Evolutionary conservation across 2,113 vertebrate species (phyloP).

Genomic region (Psilopsiagon aurifrons): DNA sequence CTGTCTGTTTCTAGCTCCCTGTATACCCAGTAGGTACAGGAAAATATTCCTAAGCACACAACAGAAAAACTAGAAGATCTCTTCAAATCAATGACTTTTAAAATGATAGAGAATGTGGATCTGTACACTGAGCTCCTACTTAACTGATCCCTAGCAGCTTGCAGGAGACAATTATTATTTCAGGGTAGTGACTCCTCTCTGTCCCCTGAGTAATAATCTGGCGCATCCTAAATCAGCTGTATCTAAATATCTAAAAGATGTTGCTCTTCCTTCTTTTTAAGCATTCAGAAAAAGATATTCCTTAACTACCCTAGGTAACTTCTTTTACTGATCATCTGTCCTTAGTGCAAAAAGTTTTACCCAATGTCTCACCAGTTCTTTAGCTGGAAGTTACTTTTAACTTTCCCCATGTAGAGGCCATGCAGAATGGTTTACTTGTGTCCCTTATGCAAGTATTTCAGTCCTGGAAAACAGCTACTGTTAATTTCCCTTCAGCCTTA

Average conservation of each 20-base stretch:
- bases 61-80: neutral
- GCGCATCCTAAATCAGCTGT: neutral
- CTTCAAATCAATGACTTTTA: neutral
- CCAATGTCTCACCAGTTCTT: neutral
- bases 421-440: neutral
- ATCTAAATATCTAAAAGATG: neutral
- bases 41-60: neutral
- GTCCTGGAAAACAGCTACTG: neutral
- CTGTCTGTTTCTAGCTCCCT: neutral
- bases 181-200: neutral
- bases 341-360: neutral
- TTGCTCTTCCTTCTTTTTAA: neutral
- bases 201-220: neutral
- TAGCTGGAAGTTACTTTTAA: neutral
- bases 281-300: neutral
- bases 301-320: neutral
- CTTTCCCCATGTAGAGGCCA: neutral
- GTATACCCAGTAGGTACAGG: neutral
- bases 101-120: neutral
- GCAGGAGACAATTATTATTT: neutral
- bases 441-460: neutral
- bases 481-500: neutral
- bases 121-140: neutral
- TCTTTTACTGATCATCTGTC: neutral
- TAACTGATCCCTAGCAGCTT: neutral